Percentiles rank a stretch among this genome's conserved stretches.
phyloP scores from a whole-genome alignment of 1,140 invertebrate genomes.

The Panulirus ornatus region DNA sequence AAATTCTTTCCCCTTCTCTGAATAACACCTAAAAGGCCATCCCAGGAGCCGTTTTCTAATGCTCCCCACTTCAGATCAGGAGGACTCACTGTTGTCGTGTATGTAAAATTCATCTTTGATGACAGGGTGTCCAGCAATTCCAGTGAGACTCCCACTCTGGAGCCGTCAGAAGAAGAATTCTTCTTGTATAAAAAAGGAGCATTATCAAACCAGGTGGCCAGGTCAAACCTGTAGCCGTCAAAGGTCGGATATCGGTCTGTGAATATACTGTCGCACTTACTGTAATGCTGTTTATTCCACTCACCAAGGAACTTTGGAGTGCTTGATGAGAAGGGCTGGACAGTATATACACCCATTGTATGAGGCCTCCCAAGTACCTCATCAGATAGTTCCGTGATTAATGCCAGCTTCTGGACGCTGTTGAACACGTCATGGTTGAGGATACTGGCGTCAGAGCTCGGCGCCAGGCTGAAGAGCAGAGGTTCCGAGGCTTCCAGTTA shows the following conservation, averaged over 20 bases:
- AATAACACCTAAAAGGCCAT: constrained; percentile 43
- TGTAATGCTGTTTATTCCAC: neutral
- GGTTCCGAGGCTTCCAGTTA: constrained; percentile 43
- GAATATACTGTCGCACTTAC: constrained; percentile 6
- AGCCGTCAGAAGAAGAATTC: neutral
- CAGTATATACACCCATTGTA: constrained; percentile 16
- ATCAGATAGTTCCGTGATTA: neutral
- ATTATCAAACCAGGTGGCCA: constrained; percentile 53
- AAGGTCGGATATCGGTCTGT: constrained; percentile 43
- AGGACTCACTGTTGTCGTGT: constrained; percentile 20
- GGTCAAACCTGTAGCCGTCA: constrained; percentile 46
- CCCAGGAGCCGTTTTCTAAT: constrained; percentile 55
- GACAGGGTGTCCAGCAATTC: constrained; percentile 46
- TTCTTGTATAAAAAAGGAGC: constrained; percentile 32
- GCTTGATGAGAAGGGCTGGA: constrained; percentile 34
- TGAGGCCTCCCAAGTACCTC: neutral
- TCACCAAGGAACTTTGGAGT: neutral
- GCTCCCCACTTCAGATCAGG: constrained; percentile 51
- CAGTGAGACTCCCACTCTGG: constrained; percentile 23
- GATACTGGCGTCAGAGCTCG: neutral
- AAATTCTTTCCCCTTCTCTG: constrained; percentile 45
- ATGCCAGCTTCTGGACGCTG: constrained; percentile 1
- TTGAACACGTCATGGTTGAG: constrained; percentile 23
- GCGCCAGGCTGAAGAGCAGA: constrained; percentile 36
- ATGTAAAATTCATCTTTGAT: constrained; percentile 37